Base-by-base conservation (phyloP, 1,140 invertebrate genomes). In the Danaus plexippus region DNA sequence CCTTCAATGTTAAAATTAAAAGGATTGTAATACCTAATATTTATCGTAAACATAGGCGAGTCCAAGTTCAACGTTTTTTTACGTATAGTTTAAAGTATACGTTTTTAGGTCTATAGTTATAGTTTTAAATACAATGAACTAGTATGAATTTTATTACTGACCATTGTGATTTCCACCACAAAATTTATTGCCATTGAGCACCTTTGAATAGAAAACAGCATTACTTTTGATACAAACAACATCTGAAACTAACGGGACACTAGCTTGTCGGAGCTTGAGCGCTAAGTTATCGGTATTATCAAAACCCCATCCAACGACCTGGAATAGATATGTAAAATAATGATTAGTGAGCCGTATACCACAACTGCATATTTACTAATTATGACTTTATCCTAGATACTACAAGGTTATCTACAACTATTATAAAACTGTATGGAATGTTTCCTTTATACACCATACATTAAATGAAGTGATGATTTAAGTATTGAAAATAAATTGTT, bases 281-380 rank as follows among this genome's bases (percentile, higher is more conserved):
- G 77, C 59, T 7, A 76, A 48, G 1, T 49, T 18, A 15, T 75
- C 69, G 0, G 64, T 57, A 11, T 75, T 66, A 18, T 70, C 68
- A 18, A 75, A 75, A 15, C 79, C 79, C 79, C 79, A 82, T 10
- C 79, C 79, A 0, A 75, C 75, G 0, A 82, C 67, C 79, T 80
- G 57, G n/a, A 66, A 63, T 4, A 43, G 5, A 45, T 13, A 52
- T 43, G 43, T 13, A 13, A 15, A 40, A 7, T 13, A 12, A 43
- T 43, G 9, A 42, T 41, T 12, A 42, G 15, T 32, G 6, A 11
- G 15, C 9, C 22, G n/a, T 10, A 11, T n/a, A 46, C 7, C 1
- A 46, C 13, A 8, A 46, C 9, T 11, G 44, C 9, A 46, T 11
- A 11, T 46, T n/a, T 13, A 11, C n/a, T 46, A 11, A 46, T 13